Evolutionary conservation across 92 coral and sea anemone genomes (phyloP).

Genomic region (Pocillopora meandrina): DNA sequence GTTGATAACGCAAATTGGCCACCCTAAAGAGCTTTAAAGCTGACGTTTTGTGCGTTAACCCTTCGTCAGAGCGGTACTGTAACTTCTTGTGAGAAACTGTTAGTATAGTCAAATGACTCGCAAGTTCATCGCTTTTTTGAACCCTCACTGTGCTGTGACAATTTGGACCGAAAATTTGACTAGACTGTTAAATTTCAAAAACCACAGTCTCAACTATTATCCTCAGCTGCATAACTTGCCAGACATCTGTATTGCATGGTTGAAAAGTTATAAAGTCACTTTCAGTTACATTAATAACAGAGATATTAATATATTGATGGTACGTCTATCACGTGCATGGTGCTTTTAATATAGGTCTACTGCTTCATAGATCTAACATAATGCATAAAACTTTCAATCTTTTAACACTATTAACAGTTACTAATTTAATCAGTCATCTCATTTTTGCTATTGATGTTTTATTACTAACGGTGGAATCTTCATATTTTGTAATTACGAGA

Average conservation of each 20-base stretch:
- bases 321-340: constrained; percentile 6
- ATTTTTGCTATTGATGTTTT: background rate
- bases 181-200: background rate
- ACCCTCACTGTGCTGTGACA: background rate
- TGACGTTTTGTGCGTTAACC: no score
- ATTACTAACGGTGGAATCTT: no score
- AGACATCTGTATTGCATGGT: constrained; percentile 15
- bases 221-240: constrained; percentile 10
- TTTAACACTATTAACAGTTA: background rate
- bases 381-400: constrained; percentile 14
- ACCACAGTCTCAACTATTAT: background rate
- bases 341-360: background rate
- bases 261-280: background rate
- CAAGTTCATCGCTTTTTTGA: background rate
- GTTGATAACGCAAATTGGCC: no score
- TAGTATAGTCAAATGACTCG: background rate
- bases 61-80: no score
- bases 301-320: background rate
- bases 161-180: background rate
- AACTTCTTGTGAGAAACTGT: no score
- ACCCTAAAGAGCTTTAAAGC: no score
- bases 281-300: no score
- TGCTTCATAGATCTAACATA: constrained; percentile 3
- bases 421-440: background rate
- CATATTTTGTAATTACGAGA: no score